These are phyloP conservation scores for Caenorhabditis drosophilae DNA, from an alignment of 2,888 invertebrate genomes.

Conservation along the genomic window DNA sequence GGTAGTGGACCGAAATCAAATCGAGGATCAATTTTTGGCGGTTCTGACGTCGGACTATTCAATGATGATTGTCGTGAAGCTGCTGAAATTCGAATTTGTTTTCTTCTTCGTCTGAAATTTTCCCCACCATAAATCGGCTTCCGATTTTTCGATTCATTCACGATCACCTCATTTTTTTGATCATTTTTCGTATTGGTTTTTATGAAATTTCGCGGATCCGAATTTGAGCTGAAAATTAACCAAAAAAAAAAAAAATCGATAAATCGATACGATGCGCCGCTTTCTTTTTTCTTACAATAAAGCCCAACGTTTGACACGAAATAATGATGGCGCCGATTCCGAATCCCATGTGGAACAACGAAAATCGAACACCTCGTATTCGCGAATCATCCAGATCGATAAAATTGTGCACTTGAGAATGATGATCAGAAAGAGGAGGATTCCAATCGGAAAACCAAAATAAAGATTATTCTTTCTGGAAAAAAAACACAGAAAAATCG, in stretches of 20 bases:
- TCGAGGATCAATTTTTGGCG: slow-evolving; percentile 28
- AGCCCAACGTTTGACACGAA: slow-evolving; percentile 14
- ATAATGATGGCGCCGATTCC: neutral
- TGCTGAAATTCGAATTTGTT: neutral
- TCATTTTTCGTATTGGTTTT: neutral
- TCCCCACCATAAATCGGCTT: slow-evolving; percentile 23
- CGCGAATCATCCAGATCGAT: slow-evolving; percentile 25
- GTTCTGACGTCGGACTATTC: slow-evolving; percentile 1
- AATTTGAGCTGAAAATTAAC: slow-evolving; percentile 11
- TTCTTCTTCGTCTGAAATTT: neutral
- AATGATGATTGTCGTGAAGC: neutral
- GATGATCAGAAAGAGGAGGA: slow-evolving; percentile 25
- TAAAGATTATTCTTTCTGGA: slow-evolving; percentile 22
- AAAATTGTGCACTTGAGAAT: slow-evolving; percentile 21
- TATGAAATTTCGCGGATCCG: slow-evolving; percentile 21
- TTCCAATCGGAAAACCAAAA: slow-evolving; percentile 25
- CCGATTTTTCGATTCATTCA: slow-evolving; percentile 12
- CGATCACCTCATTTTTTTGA: slow-evolving; percentile 13
- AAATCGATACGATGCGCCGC: neutral
- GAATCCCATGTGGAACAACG: slow-evolving; percentile 21
- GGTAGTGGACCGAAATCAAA: slow-evolving; percentile 34
- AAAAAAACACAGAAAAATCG: neutral
- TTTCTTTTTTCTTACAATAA: slow-evolving; percentile 13
- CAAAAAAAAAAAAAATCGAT: slow-evolving; percentile 2
- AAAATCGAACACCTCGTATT: slow-evolving; percentile 35